phyloP scores from a whole-genome alignment of 2,113 vertebrate species.

The Dipodomys merriami region DNA sequence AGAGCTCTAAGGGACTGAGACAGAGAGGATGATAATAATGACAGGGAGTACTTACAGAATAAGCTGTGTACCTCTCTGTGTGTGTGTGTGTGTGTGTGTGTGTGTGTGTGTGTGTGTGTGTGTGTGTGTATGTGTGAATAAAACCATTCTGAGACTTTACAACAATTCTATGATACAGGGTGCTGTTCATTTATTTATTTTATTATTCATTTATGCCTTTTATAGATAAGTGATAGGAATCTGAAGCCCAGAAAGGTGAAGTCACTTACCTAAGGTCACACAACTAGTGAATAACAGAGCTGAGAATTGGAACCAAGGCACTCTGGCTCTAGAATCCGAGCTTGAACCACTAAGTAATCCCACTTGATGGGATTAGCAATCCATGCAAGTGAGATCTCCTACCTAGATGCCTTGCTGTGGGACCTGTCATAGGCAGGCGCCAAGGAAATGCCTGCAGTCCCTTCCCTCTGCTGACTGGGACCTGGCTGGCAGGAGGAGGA shows the following conservation, averaged over 20 bases:
- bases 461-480: slow-evolving; percentile 56
- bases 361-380: not conserved
- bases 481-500: slow-evolving; percentile 75
- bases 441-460: not conserved
- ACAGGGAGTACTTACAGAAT: not conserved
- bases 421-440: not conserved
- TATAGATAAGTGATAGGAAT: not conserved
- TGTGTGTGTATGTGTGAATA: not conserved
- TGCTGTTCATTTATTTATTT: not conserved
- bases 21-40: too few relatives aligned
- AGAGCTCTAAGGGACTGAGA: fast-evolving
- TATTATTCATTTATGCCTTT: not conserved
- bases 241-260: not conserved
- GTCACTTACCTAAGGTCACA: not conserved
- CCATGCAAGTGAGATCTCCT: not conserved
- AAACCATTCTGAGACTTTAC: not conserved
- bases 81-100: not conserved
- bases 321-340: not conserved
- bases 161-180: not conserved
- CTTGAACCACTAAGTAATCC: not conserved
- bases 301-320: not conserved
- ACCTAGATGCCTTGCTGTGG: fast-evolving
- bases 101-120: not conserved
- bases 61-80: not conserved
- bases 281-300: not conserved